Evolutionary conservation across 2,113 vertebrate genomes (phyloP), one percentile per base, ranked within the genome.

Genomic region (Periophthalmodon schlosseri): DNA sequence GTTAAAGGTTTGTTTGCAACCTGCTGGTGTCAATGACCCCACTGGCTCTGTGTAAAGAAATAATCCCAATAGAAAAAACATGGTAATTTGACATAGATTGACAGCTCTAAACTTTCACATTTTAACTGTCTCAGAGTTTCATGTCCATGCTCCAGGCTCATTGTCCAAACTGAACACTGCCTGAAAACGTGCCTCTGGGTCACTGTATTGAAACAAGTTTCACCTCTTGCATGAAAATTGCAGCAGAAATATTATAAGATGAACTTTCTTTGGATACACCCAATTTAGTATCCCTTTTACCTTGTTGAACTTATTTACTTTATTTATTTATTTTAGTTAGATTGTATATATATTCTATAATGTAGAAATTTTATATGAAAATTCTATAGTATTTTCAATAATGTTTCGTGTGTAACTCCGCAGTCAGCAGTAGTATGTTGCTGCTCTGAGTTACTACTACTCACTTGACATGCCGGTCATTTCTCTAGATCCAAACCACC

Each of bases 401-500:
- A n/a, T 68, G 9, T 44, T 16, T 49, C 28, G 5, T 10, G n/a
- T 66, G 34, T 68, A 21, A 49, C 66, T 20, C 44, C 12, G 4
- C 66, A 68, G n/a, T 66, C 36, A 78, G 74, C 1, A 81, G 81
- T 13, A 79, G 84, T 36, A 64, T 75, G 85, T 84, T 74, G 68
- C 66, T 80, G 69, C 78, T 81, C 87, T 82, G 86, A 69, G 80
- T 90, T 89, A 86, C 86, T 83, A 86, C 84, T 77, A 80, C 68
- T 70, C 47, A 70, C 74, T 63, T 65, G 56, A 65, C 93, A 95
- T 97, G 89, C 92, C 95, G 94, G 82, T 91, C 94, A 97, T 98
- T 94, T 94, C 92, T 95, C 83, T 79, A 93, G 94, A 92, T 96
- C 94, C 94, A 89, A 92, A 80, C 78, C 84, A 95, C 91, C 96